These are phyloP conservation scores for Thera britannica DNA, from an alignment of 2,888 invertebrate species.

Conservation along the genomic window DNA sequence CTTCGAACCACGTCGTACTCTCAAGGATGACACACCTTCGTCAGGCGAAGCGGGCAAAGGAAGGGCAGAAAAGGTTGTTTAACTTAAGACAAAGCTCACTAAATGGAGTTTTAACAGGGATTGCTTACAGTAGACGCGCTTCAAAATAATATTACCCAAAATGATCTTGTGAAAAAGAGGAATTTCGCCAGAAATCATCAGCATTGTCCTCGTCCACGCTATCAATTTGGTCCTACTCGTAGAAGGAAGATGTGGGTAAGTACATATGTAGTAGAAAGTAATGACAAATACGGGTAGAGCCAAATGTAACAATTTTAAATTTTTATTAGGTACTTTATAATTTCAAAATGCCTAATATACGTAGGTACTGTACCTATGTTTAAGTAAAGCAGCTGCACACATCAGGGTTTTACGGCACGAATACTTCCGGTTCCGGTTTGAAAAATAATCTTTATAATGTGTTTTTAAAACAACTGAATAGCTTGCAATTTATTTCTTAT, in stretches of 20 bases:
- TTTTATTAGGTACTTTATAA: too few relatives aligned
- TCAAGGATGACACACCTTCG: constrained; percentile 54
- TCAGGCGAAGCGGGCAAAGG: constrained; percentile 45
- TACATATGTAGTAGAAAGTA: too few relatives aligned
- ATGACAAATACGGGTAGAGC: too few relatives aligned
- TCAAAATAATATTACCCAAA: too few relatives aligned
- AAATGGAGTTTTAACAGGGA: neutral
- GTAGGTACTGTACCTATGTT: too few relatives aligned
- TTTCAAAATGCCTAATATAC: too few relatives aligned
- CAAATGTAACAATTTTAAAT: too few relatives aligned
- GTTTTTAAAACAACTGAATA: neutral
- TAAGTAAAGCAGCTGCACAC: too few relatives aligned
- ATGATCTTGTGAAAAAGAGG: too few relatives aligned
- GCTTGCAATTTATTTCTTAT: neutral
- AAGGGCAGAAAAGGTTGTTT: constrained; percentile 45
- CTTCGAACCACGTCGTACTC: constrained; percentile 17
- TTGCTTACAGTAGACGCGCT: neutral
- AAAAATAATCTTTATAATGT: neutral
- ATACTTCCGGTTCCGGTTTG: neutral
- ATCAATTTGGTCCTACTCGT: neutral
- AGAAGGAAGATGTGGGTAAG: too few relatives aligned
- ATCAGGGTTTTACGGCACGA: neutral
- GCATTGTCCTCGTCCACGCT: neutral
- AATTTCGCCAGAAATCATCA: neutral
- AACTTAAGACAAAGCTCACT: constrained; percentile 6